A percentile compares a stretch with the other conserved stretches of the same genome.
Conservation (phyloP, 2,113 vertebrate genomes). For the Caretta caretta region DNA sequence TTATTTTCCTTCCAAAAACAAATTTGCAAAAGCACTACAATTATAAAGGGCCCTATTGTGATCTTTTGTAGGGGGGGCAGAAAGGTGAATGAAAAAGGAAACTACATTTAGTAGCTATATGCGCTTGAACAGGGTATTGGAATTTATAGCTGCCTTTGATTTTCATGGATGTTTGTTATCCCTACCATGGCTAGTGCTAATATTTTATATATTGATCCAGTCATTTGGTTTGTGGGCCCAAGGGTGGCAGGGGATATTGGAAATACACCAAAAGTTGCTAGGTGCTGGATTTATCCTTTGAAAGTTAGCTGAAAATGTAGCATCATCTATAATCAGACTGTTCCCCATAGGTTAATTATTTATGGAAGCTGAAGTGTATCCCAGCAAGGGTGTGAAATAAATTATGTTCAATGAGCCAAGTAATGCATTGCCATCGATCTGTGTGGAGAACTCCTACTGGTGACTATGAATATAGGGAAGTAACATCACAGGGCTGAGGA, state of each 20-base stretch:
- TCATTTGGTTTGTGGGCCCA: not conserved
- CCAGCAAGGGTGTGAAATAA: not conserved
- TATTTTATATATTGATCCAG: not conserved
- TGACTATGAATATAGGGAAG: not conserved
- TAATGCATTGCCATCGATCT: not conserved
- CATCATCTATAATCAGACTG: not conserved
- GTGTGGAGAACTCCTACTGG: not conserved
- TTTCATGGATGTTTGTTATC: not conserved
- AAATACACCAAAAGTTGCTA: rapidly evolving
- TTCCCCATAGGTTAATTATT: not conserved
- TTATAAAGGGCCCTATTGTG: not conserved
- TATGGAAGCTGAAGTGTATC: not conserved
- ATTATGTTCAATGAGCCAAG: not conserved
- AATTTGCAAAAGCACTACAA: not conserved
- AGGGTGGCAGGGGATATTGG: not conserved
- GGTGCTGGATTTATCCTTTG: not conserved
- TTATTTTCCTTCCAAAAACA: not conserved
- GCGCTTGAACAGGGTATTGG: not conserved
- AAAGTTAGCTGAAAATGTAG: not conserved
- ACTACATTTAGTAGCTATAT: not conserved
- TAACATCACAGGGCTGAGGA: not conserved
- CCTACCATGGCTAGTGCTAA: not conserved
- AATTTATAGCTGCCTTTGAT: not conserved
- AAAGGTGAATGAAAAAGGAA: not conserved
- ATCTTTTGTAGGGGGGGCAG: rapidly evolving